Base-by-base conservation (phyloP, 2,113 vertebrate genomes). In the Tragulus kanchil region DNA sequence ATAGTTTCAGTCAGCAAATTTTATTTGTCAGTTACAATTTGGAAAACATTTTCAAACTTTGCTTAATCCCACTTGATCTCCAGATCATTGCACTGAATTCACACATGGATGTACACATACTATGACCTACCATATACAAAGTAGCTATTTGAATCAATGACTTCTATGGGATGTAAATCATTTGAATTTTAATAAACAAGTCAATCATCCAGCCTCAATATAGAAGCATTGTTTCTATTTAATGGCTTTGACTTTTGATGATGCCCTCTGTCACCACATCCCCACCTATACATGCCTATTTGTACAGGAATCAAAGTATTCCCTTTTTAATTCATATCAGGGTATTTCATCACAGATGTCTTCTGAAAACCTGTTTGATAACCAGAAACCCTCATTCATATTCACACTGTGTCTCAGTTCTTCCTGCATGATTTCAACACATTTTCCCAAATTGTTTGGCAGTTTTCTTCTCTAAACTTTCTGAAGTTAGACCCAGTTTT, bases 361-460 rank as follows among this genome's bases (percentile, higher is more conserved):
- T 98, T 97, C 67, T 56, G 89, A 91, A 96, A 97, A 92, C 56
- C 31, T 58, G 48, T 17, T 36, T 6, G 84, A 95, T 62, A 84
- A 85, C 84, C 71, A 96, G 93, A 95, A 95, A 65, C 67, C 79
- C 75, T 98, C 83, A 96, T 95, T 98, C 79, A 23, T 9, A 67
- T 58, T 81, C 89, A 90, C 48, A 52, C 13, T 1, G 26, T 11
- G 42, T 81, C 15, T 95, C 83, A 54, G 6, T 25, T 81, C 83
- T 84, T 94, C 59, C 88, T 94, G 85, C 89, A 93, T 93, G 54
- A 96, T 98, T 96, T 96, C 91, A 91, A 96, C 92, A 45, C 85
- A 58, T 94, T 98, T 97, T 59, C 77, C 71, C 83, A 90, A 56
- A 96, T 59, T 93, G 50, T 62, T 79, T n/a, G 50, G 65, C 92